Conservation (phyloP, 2,113 vertebrate species). For the Tachuris rubrigastra region DNA sequence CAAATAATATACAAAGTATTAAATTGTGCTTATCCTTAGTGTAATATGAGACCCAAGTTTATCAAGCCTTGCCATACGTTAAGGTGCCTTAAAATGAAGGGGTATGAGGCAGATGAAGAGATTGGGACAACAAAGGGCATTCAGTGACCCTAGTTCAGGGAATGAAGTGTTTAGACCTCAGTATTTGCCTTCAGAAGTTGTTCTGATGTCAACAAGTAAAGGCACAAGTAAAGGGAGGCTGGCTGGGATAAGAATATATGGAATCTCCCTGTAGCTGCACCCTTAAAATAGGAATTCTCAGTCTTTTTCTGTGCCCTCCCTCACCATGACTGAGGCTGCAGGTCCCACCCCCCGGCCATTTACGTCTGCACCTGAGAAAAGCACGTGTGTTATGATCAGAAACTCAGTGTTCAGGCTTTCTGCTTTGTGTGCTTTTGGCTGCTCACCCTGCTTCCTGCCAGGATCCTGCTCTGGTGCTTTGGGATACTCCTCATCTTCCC, state of each 20-base stretch:
- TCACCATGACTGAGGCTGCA: neutral
- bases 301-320: neutral
- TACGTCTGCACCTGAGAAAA: neutral
- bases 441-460: neutral
- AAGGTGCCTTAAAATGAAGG: neutral
- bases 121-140: neutral
- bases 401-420: neutral
- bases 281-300: neutral
- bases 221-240: neutral
- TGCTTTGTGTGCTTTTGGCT: neutral
- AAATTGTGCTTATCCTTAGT: constrained; percentile 24
- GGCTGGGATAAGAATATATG: neutral
- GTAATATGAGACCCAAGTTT: constrained; percentile 44
- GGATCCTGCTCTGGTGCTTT: neutral
- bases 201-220: neutral
- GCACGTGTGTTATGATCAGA: rapidly evolving
- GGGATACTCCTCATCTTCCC: neutral
- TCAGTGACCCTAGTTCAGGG: neutral
- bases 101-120: neutral
- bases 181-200: neutral
- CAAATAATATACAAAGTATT: constrained; percentile 41
- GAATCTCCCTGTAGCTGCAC: neutral
- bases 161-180: neutral
- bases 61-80: neutral
- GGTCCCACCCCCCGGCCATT: neutral